Evolutionary conservation across 2,797 vertebrate species (phyloP).

Genomic region (Ctenochaetus hawaiiensis): DNA sequence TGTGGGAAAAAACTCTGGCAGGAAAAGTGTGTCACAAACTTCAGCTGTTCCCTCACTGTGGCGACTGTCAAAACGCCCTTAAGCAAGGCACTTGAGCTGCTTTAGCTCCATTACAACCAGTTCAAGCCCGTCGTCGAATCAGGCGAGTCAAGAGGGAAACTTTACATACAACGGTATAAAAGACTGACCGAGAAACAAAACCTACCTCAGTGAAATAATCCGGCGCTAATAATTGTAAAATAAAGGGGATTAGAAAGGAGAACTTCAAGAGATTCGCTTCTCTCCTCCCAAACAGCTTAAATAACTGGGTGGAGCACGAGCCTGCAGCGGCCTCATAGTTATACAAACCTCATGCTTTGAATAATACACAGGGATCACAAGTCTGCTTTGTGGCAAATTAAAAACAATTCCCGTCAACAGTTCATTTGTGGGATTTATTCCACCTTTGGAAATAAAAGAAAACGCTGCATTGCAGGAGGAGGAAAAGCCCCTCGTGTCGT

Average conservation of each 20-base stretch:
- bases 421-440: conserved; percentile 19
- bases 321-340: conserved; percentile 29
- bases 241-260: conserved; percentile 35
- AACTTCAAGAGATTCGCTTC: conserved; percentile 2
- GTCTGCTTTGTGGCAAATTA: conserved; percentile 38
- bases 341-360: conserved; percentile 46
- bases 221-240: conserved; percentile 33
- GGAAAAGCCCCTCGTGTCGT: conserved; percentile 35
- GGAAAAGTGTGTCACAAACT: conserved; percentile 7
- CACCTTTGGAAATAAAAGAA: conserved; percentile 19
- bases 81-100: conserved; percentile 6
- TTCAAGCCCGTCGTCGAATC: not conserved
- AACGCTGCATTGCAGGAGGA: conserved; percentile 74
- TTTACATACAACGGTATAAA: not conserved
- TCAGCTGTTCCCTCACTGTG: conserved; percentile 27
- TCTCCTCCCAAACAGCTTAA: conserved; percentile 29
- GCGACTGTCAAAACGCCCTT: not conserved
- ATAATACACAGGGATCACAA: conserved; percentile 39
- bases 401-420: conserved; percentile 43
- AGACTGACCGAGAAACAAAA: conserved; percentile 1
- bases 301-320: conserved; percentile 43
- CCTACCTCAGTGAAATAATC: conserved; percentile 9
- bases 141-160: not conserved
- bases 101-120: not conserved
- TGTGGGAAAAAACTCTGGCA: conserved; percentile 27